phyloP scores from a whole-genome alignment of 2,113 vertebrate genomes.

The Lepus timidus region DNA sequence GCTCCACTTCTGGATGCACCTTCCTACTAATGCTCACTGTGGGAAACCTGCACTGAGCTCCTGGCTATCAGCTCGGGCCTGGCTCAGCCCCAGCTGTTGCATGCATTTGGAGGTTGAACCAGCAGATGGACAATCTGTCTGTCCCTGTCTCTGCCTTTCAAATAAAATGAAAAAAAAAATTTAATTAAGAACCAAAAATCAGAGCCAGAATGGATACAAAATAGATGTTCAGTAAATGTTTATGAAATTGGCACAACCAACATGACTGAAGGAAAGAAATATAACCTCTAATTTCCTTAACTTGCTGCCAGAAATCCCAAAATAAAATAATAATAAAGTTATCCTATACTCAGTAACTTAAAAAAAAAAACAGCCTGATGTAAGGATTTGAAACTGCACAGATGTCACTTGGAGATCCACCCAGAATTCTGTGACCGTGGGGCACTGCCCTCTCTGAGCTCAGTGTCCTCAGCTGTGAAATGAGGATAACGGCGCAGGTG shows the following conservation, averaged over 20 bases:
- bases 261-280: not conserved
- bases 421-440: not conserved
- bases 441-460: not conserved
- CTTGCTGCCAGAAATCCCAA: not conserved
- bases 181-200: not conserved
- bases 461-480: slow-evolving; percentile 1
- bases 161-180: too few relatives aligned
- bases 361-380: not conserved
- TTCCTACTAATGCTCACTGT: too few relatives aligned
- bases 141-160: too few relatives aligned
- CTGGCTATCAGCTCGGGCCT: too few relatives aligned
- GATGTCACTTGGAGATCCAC: not conserved
- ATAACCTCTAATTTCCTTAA: not conserved
- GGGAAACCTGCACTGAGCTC: too few relatives aligned
- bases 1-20: too few relatives aligned
- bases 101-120: too few relatives aligned
- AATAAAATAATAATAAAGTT: not conserved
- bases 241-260: not conserved
- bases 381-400: not conserved
- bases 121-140: too few relatives aligned
- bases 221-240: not conserved
- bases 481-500: not conserved
- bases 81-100: too few relatives aligned
- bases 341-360: not conserved
- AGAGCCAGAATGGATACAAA: not conserved